Base-by-base conservation (phyloP, 1,140 invertebrate genomes). In the Scaptomyza graminum region DNA sequence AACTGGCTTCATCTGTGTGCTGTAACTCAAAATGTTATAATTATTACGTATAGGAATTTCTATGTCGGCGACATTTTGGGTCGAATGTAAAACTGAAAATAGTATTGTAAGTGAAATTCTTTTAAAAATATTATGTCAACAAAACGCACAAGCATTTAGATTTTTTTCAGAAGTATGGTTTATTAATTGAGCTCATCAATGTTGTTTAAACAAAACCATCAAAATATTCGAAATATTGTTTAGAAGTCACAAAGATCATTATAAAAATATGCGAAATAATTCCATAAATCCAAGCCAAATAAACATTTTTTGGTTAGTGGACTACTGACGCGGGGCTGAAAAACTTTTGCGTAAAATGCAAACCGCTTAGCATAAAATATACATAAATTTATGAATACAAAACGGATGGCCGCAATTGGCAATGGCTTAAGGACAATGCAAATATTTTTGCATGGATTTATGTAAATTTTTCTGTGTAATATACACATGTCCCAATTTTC, bases 401-500 rank as follows among this genome's bases (percentile, higher is more conserved):
- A 34, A 79, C 79, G 67, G 75, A 72, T 76, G 63, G 52, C 37
- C 41, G 37, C 43, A 66, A 74, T 62, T 66, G 74, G 56, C 44
- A 66, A 37, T 54, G 39, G 62, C 52, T 44, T 28, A 72, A 67
- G 68, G 49, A 46, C 51, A 75, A 71, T 78, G 81, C 66, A 85
- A 85, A 85, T 81, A 76, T 81, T 87, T 75, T 69, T 61, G 54
- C n/a, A 64, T 46, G 63, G 74, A 82, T 79, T 85, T 87, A 87
- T 87, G 82, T 63, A 72, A 87, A 87, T 87, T 75, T 80, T 70
- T 15, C 43, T 9, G 7, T 34, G 34, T 55, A 60, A 72, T 74
- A 67, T 73, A 71, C 64, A 74, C 55, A 76, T 64, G 74, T 64
- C 13, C 43, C 25, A 22, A 34, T 50, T 52, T 67, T 43, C 54